Evolutionary conservation across 2,797 vertebrate genomes (phyloP), one percentile per base, ranked within the genome.

Genomic region (Chromis chromis): DNA sequence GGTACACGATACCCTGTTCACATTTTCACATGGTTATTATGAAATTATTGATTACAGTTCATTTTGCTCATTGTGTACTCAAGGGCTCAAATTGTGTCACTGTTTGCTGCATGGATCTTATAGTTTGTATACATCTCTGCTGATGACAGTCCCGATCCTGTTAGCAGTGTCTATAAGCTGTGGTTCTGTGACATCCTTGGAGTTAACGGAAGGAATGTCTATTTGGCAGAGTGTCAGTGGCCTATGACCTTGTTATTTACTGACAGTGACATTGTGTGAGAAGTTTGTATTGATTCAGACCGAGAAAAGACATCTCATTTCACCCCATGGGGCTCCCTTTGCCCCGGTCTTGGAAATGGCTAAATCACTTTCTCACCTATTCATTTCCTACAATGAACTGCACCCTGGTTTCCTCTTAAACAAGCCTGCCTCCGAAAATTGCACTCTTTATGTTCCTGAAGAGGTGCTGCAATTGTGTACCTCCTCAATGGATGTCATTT

Each of bases 361-460:
- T 67, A 81, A 90, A 90, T 88, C 80, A 73, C 85, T 89, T 89
- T 81, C 70, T 82, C 75, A 80, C 71, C 83, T 86, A 71, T 91
- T 86, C 60, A 75, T 89, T 88, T 87, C 69, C 69, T 61, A 88
- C 85, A 89, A 87, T 86, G 65, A 86, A 77, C 58, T 70, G 71
- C 74, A 76, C 67, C 61, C 58, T 24, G 39, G 72, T 70, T 87
- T 82, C 66, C 63, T 62, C 80, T 82, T 86, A 85, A 88, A 88
- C 76, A 78, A 79, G 68, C 40, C 76, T 64, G 75, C 65, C 69
- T 80, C 69, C 70, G 83, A 89, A 36, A 87, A 86, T 84, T 85
- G 72, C 71, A 17, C 65, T 85, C 74, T 87, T 84, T 86, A 82
- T 82, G 60, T 79, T 79, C 52, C 70, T 50, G 44, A 70, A 63